Base-by-base conservation (phyloP, 2,888 invertebrate species). In the Platerodrilus igneus region DNA sequence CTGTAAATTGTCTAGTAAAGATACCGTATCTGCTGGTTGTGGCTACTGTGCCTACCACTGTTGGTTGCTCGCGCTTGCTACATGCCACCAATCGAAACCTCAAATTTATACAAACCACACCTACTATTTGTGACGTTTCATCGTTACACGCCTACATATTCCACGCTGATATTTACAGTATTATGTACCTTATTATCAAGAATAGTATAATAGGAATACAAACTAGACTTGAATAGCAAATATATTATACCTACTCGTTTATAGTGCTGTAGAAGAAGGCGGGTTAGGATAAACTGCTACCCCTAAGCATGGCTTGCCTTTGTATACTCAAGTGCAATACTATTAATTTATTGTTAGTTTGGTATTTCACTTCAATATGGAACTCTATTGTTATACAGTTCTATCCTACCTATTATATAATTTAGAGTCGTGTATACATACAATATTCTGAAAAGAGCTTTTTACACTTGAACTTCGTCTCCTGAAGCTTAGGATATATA, bases 221-320 rank as follows among this genome's bases (percentile, higher is more conserved):
- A 64, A 64, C 66, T 64, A 62, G 64, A 62, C 62, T 62, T 64
- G 59, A 64, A 64, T 63, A 59, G 64, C 56, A 64, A 61, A 64
- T 63, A 60, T 63, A 62, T 62, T 63, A 53, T 54, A 55, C 56
- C 41, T n/a, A n/a, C n/a, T 43, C 47, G 58, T 59, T 60, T 61
- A 62, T 62, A 60, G 58, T 62, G 54, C 35, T 38, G 28, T 42
- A 31, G 33, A 44, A 36, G 37, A 45, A 34, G 37, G 45, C 35
- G 23, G 19, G 32, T 31, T 9, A 35, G 20, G 37, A n/a, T n/a
- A n/a, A n/a, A n/a, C 28, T 28, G 28, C 37, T 28, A 42, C 42
- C 42, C 7, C 35, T 16, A 37, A 29, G 25, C 33, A 19, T 16
- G 34, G 22, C 31, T 38, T 43, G 29, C 37, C 22, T 38, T 43